Base-by-base conservation (phyloP, 2,888 invertebrate genomes). In the Ariolimax columbianus region DNA sequence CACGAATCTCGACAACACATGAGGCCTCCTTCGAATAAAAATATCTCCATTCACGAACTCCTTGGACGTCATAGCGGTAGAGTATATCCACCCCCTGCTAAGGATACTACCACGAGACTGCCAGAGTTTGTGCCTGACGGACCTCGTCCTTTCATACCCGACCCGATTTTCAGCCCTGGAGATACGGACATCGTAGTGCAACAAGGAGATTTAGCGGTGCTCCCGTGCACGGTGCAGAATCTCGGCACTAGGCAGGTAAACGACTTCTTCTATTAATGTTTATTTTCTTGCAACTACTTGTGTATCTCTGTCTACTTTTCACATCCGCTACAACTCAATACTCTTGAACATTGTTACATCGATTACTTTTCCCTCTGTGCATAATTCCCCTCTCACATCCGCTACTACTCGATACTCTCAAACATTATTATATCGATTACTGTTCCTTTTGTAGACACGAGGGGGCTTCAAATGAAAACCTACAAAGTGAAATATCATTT, bases 231-330 rank as follows among this genome's bases (percentile, higher is more conserved):
- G n/a, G 88, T 89, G 55, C 85, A 83, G 19, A 86, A 89, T 79
- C 86, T 89, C 36, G 89, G 89, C 11, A 87, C 89, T 59, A 84
- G 87, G 83, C 85, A 88, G 89, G 89, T 89, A 79, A 66, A 82
- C 40, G 23, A 40, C 17, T 70, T 26, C 30, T 40, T 40, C 40
- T 17, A n/a, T n/a, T n/a, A n/a, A n/a, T n/a, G n/a, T n/a, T n/a
- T n/a, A n/a, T n/a, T n/a, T n/a, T n/a, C n/a, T n/a, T n/a, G n/a
- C n/a, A n/a, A n/a, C n/a, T n/a, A n/a, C n/a, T n/a, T n/a, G n/a
- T n/a, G n/a, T n/a, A n/a, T n/a, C n/a, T n/a, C n/a, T n/a, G n/a
- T n/a, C n/a, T n/a, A n/a, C n/a, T n/a, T n/a, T n/a, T n/a, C n/a
- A n/a, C n/a, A n/a, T n/a, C n/a, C n/a, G n/a, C n/a, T n/a, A n/a